phyloP scores from a whole-genome alignment of 1,140 invertebrate species.

The Calliphora vicina region DNA sequence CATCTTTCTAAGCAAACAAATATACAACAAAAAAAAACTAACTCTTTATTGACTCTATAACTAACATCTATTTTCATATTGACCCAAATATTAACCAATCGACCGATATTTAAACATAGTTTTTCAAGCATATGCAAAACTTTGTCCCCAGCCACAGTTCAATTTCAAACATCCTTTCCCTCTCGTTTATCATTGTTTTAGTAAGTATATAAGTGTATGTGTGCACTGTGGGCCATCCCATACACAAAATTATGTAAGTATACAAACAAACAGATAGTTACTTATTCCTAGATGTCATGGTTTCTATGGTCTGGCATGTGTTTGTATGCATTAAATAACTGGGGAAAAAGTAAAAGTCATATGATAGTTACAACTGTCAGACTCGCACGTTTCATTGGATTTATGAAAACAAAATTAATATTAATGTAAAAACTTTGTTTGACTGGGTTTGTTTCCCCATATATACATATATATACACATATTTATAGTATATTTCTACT shows the following conservation, averaged over 20 bases:
- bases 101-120: slow-evolving; percentile 24
- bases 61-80: slow-evolving; percentile 21
- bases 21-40: not conserved
- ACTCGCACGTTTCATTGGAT: slow-evolving; percentile 53
- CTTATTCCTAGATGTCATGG: not conserved
- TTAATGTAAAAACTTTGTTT: slow-evolving; percentile 53
- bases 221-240: not conserved
- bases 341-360: slow-evolving; percentile 26
- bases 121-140: slow-evolving; percentile 19
- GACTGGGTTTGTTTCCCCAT: slow-evolving; percentile 35
- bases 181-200: not conserved
- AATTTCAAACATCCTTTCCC: not conserved
- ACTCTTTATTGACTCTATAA: not conserved
- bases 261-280: too few relatives aligned
- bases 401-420: slow-evolving; percentile 60
- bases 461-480: too few relatives aligned
- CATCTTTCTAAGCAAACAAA: not conserved
- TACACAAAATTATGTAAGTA: too few relatives aligned
- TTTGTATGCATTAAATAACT: not conserved
- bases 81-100: slow-evolving; percentile 31
- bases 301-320: too few relatives aligned
- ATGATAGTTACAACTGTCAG: slow-evolving; percentile 28
- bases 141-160: not conserved
- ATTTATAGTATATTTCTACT: slow-evolving; percentile 11
- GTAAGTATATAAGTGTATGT: too few relatives aligned